These are phyloP conservation scores for Axis porcinus DNA, from an alignment of 2,113 vertebrate species.

Conservation along the genomic window DNA sequence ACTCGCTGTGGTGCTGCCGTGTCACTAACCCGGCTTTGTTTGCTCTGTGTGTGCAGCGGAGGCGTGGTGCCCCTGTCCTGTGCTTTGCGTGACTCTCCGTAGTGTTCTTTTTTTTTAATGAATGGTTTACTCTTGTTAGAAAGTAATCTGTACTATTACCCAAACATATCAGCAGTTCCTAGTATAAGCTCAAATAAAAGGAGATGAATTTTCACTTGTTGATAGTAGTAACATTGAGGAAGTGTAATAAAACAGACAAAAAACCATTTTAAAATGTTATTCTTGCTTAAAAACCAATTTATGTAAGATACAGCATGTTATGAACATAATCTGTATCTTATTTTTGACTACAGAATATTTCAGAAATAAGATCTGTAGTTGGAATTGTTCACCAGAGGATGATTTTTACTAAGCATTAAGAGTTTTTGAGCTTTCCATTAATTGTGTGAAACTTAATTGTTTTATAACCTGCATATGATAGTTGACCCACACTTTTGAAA, in stretches of 20 bases:
- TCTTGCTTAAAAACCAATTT: background rate
- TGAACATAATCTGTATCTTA: background rate
- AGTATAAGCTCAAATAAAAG: constrained; percentile 18
- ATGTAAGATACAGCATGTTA: background rate
- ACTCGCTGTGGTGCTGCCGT: constrained; percentile 62
- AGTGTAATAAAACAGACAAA: constrained; percentile 12
- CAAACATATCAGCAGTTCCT: background rate
- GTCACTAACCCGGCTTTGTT: constrained; percentile 76
- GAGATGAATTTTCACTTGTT: constrained; percentile 15
- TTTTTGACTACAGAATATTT: constrained; percentile 9
- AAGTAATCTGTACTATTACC: background rate
- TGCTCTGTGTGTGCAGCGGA: constrained; percentile 52
- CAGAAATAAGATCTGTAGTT: background rate
- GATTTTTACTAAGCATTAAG: background rate
- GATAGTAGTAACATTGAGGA: background rate
- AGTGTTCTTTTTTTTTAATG: background rate
- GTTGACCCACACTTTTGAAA: background rate
- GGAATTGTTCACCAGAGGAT: background rate
- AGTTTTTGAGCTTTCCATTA: background rate
- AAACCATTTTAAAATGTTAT: background rate
- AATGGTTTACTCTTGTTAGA: background rate
- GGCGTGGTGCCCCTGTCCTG: constrained; percentile 54
- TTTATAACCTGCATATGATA: background rate
- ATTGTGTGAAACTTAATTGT: background rate
- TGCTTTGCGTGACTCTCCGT: constrained; percentile 16